These are phyloP conservation scores for Anabas testudineus DNA, from an alignment of 2,797 vertebrate species.

Conservation along the genomic window DNA sequence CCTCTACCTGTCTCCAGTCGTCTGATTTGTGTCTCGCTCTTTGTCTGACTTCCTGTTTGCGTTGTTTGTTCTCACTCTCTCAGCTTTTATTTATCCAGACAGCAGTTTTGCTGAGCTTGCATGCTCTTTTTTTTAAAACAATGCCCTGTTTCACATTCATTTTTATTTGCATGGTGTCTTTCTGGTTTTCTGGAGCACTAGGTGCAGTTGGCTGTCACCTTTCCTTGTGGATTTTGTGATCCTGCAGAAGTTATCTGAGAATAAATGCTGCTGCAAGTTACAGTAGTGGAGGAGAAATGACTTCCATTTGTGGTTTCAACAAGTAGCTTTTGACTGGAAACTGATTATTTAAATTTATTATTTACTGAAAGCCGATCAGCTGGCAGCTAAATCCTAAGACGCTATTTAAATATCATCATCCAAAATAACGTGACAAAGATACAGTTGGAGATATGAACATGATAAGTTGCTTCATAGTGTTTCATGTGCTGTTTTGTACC, in stretches of 20 bases:
- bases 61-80: background rate
- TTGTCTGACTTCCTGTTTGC: conserved; percentile 28
- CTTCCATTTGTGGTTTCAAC: no score
- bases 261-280: no score
- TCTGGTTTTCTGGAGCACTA: background rate
- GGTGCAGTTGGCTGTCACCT: background rate
- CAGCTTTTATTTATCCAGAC: conserved; percentile 10
- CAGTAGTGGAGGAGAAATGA: no score
- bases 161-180: background rate
- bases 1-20: conserved; percentile 24
- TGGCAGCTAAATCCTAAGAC: no score
- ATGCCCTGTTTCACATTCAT: background rate
- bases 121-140: background rate
- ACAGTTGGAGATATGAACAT: no score
- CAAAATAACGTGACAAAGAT: no score
- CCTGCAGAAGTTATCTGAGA: background rate
- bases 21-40: conserved; percentile 8
- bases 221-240: background rate
- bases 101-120: conserved; percentile 21
- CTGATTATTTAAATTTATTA: no score
- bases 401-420: no score
- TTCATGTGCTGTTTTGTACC: no score
- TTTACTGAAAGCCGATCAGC: no score
- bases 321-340: no score
- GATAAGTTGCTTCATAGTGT: no score